Percentiles rank a stretch among this genome's conserved stretches.
Conservation (phyloP, 2,888 invertebrate species). For the Colletes collaris region DNA sequence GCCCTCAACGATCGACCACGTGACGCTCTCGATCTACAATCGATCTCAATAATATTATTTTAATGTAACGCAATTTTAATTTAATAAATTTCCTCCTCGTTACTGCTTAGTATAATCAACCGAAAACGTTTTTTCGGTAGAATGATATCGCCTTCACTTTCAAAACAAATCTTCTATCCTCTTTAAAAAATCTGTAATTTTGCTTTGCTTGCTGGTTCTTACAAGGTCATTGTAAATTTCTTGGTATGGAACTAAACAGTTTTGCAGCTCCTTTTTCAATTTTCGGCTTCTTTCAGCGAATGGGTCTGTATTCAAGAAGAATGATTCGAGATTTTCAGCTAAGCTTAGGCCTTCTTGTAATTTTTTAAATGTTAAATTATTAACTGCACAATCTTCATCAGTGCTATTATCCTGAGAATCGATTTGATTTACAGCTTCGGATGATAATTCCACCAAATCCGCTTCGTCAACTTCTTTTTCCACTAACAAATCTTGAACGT, state of each 20-base stretch:
- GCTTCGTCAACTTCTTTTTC: slow-evolving; percentile 45
- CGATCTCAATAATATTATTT: too few species aligned
- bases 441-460: slow-evolving; percentile 46
- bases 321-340: slow-evolving; percentile 51
- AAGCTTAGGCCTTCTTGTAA: slow-evolving; percentile 44
- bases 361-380: slow-evolving; percentile 51
- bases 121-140: too few species aligned
- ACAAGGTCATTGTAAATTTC: slow-evolving; percentile 46
- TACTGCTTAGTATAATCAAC: too few species aligned
- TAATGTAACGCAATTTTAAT: too few species aligned
- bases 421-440: slow-evolving; percentile 35
- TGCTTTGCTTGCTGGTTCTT: slow-evolving; percentile 45
- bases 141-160: too few species aligned
- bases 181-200: slow-evolving; percentile 47
- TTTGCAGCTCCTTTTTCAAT: slow-evolving; percentile 54
- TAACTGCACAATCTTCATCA: slow-evolving; percentile 34
- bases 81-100: too few species aligned
- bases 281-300: slow-evolving; percentile 51
- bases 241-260: slow-evolving; percentile 36
- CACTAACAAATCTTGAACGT: slow-evolving; percentile 38
- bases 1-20: too few species aligned
- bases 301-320: slow-evolving; percentile 56
- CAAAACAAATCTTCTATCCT: slow-evolving; percentile 18
- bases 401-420: slow-evolving; percentile 37
- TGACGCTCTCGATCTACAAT: too few species aligned